A percentile compares a stretch with the other conserved stretches of the same genome.
These are phyloP conservation scores for Heliconius hortense DNA, from an alignment of 2,888 invertebrate genomes.

Conservation along the genomic window DNA sequence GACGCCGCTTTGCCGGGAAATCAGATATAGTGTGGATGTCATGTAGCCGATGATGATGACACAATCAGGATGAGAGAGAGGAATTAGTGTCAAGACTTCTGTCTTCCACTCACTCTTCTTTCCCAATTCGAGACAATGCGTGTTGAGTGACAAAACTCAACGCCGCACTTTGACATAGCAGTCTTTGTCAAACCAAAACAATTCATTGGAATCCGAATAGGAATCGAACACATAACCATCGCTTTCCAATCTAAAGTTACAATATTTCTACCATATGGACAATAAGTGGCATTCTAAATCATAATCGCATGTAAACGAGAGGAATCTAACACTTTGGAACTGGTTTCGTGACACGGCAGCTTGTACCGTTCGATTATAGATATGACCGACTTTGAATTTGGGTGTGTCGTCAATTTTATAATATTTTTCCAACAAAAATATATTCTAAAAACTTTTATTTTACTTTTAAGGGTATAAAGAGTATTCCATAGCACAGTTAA, in stretches of 20 bases:
- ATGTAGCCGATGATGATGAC: too few species aligned
- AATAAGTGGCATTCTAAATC: constrained; percentile 6
- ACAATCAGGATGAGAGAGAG: background rate
- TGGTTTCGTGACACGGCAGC: constrained; percentile 11
- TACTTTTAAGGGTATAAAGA: background rate
- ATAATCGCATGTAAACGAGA: constrained; percentile 14
- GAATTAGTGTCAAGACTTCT: background rate
- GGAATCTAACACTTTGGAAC: constrained; percentile 2
- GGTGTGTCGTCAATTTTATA: background rate
- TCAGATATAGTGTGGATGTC: too few species aligned
- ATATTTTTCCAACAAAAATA: background rate
- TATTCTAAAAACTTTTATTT: background rate
- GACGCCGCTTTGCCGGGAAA: too few species aligned
- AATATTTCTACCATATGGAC: background rate
- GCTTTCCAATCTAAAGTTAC: background rate
- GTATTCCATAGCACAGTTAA: background rate
- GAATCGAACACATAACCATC: background rate
- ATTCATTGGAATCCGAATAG: too few species aligned
- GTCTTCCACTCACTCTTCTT: background rate
- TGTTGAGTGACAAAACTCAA: background rate
- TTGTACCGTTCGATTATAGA: constrained; percentile 20
- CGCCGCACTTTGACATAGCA: background rate
- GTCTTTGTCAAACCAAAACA: too few species aligned
- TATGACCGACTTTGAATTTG: constrained; percentile 19
- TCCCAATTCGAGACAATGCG: background rate